Evolutionary conservation across 1,140 invertebrate species (phyloP), one percentile per base, ranked within the genome.

Genomic region (Phthorimaea operculella): DNA sequence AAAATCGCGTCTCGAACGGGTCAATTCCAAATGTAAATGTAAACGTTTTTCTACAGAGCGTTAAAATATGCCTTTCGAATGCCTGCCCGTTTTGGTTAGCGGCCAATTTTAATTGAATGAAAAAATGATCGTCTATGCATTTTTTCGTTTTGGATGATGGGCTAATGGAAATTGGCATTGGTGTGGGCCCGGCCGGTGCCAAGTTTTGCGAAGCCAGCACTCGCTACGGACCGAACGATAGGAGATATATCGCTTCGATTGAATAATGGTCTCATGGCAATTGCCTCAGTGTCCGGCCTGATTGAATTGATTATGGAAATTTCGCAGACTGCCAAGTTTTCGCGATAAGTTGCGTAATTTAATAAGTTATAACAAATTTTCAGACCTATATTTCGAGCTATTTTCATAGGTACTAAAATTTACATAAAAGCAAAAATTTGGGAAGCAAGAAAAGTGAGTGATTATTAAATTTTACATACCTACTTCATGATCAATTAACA

Each of bases 81-180:
- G 63, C 72, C 68, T 70, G 67, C 71, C 70, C 71, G 72, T 75
- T 85, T 85, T 85, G 79, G 79, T 83, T 72, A 66, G 67, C 60
- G 56, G 79, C 79, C 82, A 85, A 80, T 83, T 80, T 83, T 82
- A 85, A 85, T 85, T 85, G 82, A 85, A 85, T 83, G 74, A 85
- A 85, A 85, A 85, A 83, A 76, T 83, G 79, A 79, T 81, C 82
- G 79, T 79, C 77, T 79, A 76, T 81, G 82, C 79, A 77, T 80
- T 83, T 85, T 83, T 85, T 83, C 79, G 79, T 82, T 82, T 83
- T 83, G 79, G 74, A 79, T 82, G 80, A 85, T 83, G 79, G 72
- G 80, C 69, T 83, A 85, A 85, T 85, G 80, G 82, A 85, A 83
- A 85, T 83, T 85, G 82, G 82, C 82, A 85, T 70, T 79, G 79